Percentiles rank a stretch among this genome's conserved stretches.
These are phyloP conservation scores for Thryonomys swinderianus DNA, from an alignment of 2,113 vertebrate genomes.

Conservation along the genomic window DNA sequence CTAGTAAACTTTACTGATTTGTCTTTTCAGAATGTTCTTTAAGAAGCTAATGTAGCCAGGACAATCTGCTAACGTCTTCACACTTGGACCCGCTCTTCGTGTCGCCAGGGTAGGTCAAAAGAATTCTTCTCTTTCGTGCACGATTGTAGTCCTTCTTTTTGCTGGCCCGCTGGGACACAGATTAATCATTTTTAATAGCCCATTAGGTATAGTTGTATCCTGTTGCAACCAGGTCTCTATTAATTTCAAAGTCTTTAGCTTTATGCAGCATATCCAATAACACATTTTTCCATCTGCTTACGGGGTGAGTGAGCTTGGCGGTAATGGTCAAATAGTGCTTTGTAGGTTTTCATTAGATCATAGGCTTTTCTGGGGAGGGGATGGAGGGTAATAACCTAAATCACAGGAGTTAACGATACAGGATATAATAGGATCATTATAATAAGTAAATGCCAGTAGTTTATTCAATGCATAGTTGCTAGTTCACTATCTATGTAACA, in stretches of 20 bases:
- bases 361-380: conserved; percentile 6
- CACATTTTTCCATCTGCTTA: conserved; percentile 62
- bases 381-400: conserved; percentile 17
- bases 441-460: conserved; percentile 53
- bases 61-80: neutral
- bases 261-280: conserved; percentile 70
- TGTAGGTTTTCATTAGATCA: conserved; percentile 76
- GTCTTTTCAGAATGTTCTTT: neutral
- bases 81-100: conserved; percentile 20
- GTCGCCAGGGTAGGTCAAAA: conserved; percentile 52
- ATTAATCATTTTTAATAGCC: conserved; percentile 77
- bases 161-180: conserved; percentile 63
- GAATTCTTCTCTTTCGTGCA: conserved; percentile 72
- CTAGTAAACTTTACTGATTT: neutral
- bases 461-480: conserved; percentile 48
- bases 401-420: conserved; percentile 53
- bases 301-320: conserved; percentile 42
- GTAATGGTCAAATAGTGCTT: conserved; percentile 59
- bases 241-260: conserved; percentile 77
- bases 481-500: conserved; percentile 65
- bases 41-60: neutral
- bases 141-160: conserved; percentile 66
- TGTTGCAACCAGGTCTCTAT: conserved; percentile 75
- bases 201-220: conserved; percentile 65
- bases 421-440: conserved; percentile 58